phyloP scores from a whole-genome alignment of 2,888 invertebrate genomes.

The Cyclophora albipunctata region DNA sequence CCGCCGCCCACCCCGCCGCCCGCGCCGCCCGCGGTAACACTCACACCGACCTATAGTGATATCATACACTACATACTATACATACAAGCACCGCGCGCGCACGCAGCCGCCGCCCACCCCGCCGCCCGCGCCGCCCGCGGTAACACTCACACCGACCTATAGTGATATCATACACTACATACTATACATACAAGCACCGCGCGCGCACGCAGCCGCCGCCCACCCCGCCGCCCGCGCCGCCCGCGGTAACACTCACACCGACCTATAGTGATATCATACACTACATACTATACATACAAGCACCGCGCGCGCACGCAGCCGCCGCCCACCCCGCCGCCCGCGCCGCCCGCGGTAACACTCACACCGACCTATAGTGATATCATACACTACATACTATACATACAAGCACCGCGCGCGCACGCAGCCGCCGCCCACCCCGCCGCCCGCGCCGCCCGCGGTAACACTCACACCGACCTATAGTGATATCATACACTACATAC shows the following conservation, averaged over 20 bases:
- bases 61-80: not conserved
- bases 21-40: conserved; percentile 22
- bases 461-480: conserved; percentile 29
- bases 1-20: conserved; percentile 14
- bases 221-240: conserved; percentile 18
- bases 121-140: conserved; percentile 19
- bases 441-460: conserved; percentile 19
- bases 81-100: conserved; percentile 43
- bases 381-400: not conserved
- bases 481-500: not conserved
- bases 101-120: conserved; percentile 13
- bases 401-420: conserved; percentile 44
- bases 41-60: no score
- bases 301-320: conserved; percentile 34
- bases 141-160: conserved; percentile 26
- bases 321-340: conserved; percentile 14
- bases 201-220: conserved; percentile 21
- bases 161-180: conserved; percentile 1
- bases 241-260: conserved; percentile 24
- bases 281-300: conserved; percentile 23
- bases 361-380: no score
- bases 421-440: conserved; percentile 11
- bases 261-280: no score
- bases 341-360: conserved; percentile 24
- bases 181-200: conserved; percentile 37